Evolutionary conservation across 2,113 vertebrate species (phyloP).

Genomic region (Psittacula cyanocephala): DNA sequence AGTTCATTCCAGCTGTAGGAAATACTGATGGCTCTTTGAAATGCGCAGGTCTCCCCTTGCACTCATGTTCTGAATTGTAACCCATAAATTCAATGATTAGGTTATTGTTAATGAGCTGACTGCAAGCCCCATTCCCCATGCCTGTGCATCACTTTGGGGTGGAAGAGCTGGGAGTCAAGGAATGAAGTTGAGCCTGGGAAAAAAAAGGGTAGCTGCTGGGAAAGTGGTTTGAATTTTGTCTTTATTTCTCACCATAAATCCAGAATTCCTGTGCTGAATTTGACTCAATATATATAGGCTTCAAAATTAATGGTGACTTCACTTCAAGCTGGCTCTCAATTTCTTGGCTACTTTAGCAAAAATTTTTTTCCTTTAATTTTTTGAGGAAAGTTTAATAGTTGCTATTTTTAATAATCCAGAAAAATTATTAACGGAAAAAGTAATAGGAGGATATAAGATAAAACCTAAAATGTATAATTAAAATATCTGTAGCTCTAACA

Average conservation of each 20-base stretch:
- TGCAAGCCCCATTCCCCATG: background rate
- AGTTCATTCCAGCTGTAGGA: background rate
- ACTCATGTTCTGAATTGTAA: background rate
- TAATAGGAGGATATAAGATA: background rate
- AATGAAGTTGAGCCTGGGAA: background rate
- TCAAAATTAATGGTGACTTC: background rate
- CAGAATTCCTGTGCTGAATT: background rate
- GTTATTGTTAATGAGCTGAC: background rate
- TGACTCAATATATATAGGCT: background rate
- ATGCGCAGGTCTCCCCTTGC: background rate
- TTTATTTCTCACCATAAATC: background rate
- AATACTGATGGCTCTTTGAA: background rate
- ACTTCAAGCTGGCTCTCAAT: background rate
- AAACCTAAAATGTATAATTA: background rate
- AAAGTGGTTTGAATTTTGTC: background rate
- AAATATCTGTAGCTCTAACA: background rate
- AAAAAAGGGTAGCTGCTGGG: accelerated
- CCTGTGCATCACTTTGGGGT: background rate
- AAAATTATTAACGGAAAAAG: background rate
- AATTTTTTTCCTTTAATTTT: background rate
- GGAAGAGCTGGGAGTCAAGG: background rate
- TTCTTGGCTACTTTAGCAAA: background rate
- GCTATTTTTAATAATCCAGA: background rate
- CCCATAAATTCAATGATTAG: background rate
- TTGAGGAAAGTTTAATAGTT: background rate